Percentiles rank a stretch among this genome's conserved stretches.
Evolutionary conservation across 2,888 invertebrate genomes (phyloP).

Genomic region (Strigamia crassipes): DNA sequence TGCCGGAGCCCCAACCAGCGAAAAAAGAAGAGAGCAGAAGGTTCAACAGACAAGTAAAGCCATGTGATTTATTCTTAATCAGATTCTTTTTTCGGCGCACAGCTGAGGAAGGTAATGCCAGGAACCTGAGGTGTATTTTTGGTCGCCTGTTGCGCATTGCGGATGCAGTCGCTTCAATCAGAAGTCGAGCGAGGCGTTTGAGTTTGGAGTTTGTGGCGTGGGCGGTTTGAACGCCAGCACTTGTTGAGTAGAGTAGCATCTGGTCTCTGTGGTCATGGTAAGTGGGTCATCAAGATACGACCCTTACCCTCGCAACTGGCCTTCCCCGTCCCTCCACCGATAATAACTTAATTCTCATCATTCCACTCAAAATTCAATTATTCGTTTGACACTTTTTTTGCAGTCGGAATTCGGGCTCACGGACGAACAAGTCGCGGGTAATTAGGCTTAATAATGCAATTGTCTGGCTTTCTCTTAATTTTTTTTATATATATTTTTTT

Average conservation of each 20-base stretch:
- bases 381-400: constrained; percentile 55
- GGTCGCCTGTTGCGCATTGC: constrained; percentile 41
- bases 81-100: constrained; percentile 5
- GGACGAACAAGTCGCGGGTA: constrained; percentile 86
- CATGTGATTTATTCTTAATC: no score
- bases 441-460: constrained; percentile 52
- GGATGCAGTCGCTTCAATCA: constrained; percentile 38
- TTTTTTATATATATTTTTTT: background rate
- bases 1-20: no score
- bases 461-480: background rate
- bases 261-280: constrained; percentile 7
- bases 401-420: constrained; percentile 86
- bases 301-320: background rate
- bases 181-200: background rate
- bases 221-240: constrained; percentile 11
- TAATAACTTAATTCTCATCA: background rate
- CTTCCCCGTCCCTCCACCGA: background rate
- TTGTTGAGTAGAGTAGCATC: constrained; percentile 1
- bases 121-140: background rate
- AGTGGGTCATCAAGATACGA: constrained; percentile 26
- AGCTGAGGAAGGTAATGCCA: background rate
- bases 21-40: no score
- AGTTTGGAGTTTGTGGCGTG: background rate
- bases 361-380: background rate
- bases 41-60: no score